Evolutionary conservation across 2,888 invertebrate genomes (phyloP), one percentile per base, ranked within the genome.

Genomic region (Andrena praecox): DNA sequence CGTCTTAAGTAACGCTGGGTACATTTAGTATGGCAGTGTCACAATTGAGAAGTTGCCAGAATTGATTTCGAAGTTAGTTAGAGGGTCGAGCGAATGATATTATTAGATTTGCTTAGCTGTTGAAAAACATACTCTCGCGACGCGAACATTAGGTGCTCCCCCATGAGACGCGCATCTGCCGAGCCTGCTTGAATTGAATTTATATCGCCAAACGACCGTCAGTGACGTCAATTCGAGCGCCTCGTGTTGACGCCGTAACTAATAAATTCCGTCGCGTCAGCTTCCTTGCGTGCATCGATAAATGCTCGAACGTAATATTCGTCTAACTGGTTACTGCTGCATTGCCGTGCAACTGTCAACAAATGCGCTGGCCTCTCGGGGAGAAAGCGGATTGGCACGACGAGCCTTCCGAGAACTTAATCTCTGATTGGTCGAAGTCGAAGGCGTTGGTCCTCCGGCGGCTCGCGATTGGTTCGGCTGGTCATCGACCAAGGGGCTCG

Each of bases 31-130:
- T 82, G 77, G 82, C 81, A 77, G 72, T 80, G 84, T 80, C 78
- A 88, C 85, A 85, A 81, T 90, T 90, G 89, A 89, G 48, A 70
- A 35, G 29, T 35, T 83, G 89, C 89, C 90, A 90, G 78, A 78
- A 86, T 82, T 85, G 80, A 86, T 86, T 86, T 85, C 77, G 76
- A 86, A 87, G 77, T 79, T 69, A 90, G 87, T 77, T 86, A 86
- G 88, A 90, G 89, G 90, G 90, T 79, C 89, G 80, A 52, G 52
- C 80, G 66, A 63, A 33, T 29, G 76, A 33, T 90, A 90, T 90
- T 90, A 87, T 87, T 90, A 90, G 89, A 89, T 64, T 70, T 63
- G 70, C 62, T 72, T 84, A 66, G 73, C 42, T 20, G 64, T 68
- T 64, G 77, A 69, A 70, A 68, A 84, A 80, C 60, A 16, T 68